A percentile compares a stretch with the other conserved stretches of the same genome.
Conservation (phyloP, 2,888 invertebrate genomes). For the Lucinisca nassula region DNA sequence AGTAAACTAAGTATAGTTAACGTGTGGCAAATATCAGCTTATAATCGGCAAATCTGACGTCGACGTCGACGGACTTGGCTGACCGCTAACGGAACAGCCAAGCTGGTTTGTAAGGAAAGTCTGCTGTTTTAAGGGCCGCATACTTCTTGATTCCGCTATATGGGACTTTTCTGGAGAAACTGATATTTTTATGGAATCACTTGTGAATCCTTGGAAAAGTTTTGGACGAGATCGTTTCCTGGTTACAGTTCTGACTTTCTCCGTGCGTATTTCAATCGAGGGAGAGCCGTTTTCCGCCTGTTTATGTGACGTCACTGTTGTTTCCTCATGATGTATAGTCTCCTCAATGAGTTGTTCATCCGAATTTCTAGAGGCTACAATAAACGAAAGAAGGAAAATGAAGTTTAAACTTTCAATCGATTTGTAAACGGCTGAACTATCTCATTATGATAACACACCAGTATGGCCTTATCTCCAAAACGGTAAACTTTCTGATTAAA, state of each 20-base stretch:
- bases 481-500: too few species aligned
- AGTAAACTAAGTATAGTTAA: too few species aligned
- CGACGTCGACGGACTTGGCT: slow-evolving; percentile 3
- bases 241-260: slow-evolving; percentile 27
- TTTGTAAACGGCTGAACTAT: too few species aligned
- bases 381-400: too few species aligned
- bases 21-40: too few species aligned
- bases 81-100: background rate
- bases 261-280: slow-evolving; percentile 26
- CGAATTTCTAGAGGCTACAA: slow-evolving; percentile 7
- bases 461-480: too few species aligned
- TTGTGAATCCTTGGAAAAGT: background rate
- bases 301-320: slow-evolving; percentile 48
- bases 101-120: background rate
- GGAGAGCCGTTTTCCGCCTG: slow-evolving; percentile 10
- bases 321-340: slow-evolving; percentile 41
- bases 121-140: background rate
- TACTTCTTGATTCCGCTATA: background rate
- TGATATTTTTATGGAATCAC: slow-evolving; percentile 31
- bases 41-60: background rate
- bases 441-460: too few species aligned
- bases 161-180: slow-evolving; percentile 14
- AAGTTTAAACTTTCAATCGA: too few species aligned
- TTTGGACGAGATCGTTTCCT: slow-evolving; percentile 31
- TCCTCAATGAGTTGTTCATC: slow-evolving; percentile 46